A percentile compares a stretch with the other conserved stretches of the same genome.
Evolutionary conservation across 2,113 vertebrate species (phyloP).

Genomic region (Myocastor coypus): DNA sequence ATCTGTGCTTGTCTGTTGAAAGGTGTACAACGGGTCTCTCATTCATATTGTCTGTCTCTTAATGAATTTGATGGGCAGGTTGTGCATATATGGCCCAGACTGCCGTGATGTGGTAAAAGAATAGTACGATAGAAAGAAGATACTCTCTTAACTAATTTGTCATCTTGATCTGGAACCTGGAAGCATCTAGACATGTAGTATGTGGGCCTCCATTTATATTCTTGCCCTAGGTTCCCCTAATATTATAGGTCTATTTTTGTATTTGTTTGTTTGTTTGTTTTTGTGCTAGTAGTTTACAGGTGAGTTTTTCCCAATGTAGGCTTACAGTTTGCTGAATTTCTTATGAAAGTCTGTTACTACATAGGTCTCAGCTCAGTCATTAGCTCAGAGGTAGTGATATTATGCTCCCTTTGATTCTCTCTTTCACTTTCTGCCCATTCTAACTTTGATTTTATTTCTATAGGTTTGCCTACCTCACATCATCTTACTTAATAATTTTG

Average conservation of each 20-base stretch:
- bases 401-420: background rate
- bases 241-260: slow-evolving; percentile 19
- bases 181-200: slow-evolving; percentile 6
- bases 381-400: background rate
- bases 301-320: background rate
- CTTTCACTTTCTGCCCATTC: slow-evolving; percentile 8
- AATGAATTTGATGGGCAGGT: background rate
- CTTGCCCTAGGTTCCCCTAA: background rate
- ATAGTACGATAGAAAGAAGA: background rate
- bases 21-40: background rate
- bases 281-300: background rate
- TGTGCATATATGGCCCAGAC: background rate
- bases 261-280: background rate
- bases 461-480: background rate
- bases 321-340: slow-evolving; percentile 50
- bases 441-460: slow-evolving; percentile 55
- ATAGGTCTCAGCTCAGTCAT: background rate
- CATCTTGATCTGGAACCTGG: slow-evolving; percentile 29
- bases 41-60: background rate
- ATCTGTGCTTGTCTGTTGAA: background rate
- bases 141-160: slow-evolving; percentile 30
- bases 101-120: background rate
- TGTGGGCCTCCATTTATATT: slow-evolving; percentile 22
- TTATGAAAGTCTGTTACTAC: background rate
- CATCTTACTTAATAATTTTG: slow-evolving; percentile 37